These are phyloP conservation scores for Drosophila testacea DNA, from an alignment of 2,888 invertebrate species.

Conservation along the genomic window DNA sequence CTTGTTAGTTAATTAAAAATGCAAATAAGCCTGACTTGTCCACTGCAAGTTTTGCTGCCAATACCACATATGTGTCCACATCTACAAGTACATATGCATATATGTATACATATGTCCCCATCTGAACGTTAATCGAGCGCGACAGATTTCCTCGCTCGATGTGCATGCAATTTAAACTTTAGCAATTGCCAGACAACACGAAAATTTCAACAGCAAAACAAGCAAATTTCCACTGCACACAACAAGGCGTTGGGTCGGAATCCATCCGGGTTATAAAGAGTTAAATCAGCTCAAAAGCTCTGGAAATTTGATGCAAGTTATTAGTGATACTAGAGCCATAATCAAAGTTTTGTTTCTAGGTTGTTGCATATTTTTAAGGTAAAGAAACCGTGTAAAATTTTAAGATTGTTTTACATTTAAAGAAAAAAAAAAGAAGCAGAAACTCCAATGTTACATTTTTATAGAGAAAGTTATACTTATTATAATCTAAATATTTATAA, in stretches of 20 bases:
- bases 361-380: not conserved
- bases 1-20: slow-evolving; percentile 75
- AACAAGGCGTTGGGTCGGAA: slow-evolving; percentile 4
- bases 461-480: too few species aligned
- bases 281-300: slow-evolving; percentile 13
- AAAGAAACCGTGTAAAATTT: too few species aligned
- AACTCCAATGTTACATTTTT: too few species aligned
- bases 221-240: slow-evolving; percentile 19
- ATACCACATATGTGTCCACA: slow-evolving; percentile 18
- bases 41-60: slow-evolving; percentile 41
- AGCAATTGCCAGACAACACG: slow-evolving; percentile 36
- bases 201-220: slow-evolving; percentile 36
- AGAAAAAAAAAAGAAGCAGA: not conserved
- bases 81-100: not conserved
- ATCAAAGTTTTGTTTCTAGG: not conserved
- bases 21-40: slow-evolving; percentile 60
- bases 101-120: slow-evolving; percentile 1
- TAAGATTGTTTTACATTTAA: not conserved
- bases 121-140: slow-evolving; percentile 61
- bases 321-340: not conserved
- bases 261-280: not conserved
- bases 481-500: too few species aligned
- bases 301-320: not conserved
- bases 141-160: slow-evolving; percentile 42
- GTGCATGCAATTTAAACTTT: slow-evolving; percentile 58